These are phyloP conservation scores for Dryomyza anilis DNA, from an alignment of 2,888 invertebrate species.

Conservation along the genomic window DNA sequence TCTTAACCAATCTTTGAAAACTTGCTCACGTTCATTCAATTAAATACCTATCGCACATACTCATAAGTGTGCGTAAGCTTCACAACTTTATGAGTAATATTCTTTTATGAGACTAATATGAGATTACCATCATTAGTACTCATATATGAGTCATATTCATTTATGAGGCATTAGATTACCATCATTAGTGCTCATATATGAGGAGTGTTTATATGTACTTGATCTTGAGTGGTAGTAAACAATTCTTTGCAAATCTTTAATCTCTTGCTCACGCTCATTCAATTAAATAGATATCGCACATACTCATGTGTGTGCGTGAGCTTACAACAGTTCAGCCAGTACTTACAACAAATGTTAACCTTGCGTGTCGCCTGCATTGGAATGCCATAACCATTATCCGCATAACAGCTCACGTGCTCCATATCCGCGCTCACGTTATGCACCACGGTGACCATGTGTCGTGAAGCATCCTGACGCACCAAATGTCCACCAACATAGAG, in stretches of 20 bases:
- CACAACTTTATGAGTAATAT: no score
- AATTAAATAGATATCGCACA: no score
- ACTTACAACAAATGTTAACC: constrained; percentile 82
- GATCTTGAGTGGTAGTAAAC: no score
- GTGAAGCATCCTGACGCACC: constrained; percentile 80
- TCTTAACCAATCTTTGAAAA: not conserved
- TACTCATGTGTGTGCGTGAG: no score
- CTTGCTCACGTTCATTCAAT: not conserved
- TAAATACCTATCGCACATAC: no score
- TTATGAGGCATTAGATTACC: no score
- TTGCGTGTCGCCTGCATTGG: constrained; percentile 84
- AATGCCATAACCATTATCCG: constrained; percentile 85
- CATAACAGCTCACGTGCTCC: constrained; percentile 86
- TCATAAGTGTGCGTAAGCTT: no score
- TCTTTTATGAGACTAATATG: no score
- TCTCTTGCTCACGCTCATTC: not conserved
- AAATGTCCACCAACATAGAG: constrained; percentile 74
- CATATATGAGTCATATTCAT: no score
- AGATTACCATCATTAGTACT: no score
- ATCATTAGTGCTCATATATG: no score
- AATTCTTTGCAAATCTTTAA: not conserved
- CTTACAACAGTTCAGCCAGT: not conserved
- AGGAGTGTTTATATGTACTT: no score
- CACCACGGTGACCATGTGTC: constrained; percentile 86
- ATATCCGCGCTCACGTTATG: constrained; percentile 84